Conservation (phyloP, 2,797 vertebrate species). For the Tauraco hartlaubi region DNA sequence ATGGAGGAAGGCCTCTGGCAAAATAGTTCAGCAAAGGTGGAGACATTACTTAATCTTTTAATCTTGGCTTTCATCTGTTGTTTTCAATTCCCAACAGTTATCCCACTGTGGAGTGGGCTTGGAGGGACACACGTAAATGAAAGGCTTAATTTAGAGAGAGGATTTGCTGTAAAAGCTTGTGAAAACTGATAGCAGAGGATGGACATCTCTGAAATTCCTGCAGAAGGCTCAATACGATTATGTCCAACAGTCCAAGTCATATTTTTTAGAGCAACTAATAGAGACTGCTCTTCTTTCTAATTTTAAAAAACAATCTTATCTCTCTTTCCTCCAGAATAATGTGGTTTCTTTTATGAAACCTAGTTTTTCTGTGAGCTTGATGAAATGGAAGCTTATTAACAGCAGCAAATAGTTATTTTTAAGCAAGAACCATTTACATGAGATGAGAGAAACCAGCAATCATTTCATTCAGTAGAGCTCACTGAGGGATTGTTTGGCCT, state of each 20-base stretch:
- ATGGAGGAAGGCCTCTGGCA: conserved; percentile 51
- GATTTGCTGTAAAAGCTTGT: conserved; percentile 54
- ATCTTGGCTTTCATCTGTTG: conserved; percentile 31
- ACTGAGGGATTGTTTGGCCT: neutral
- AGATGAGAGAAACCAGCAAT: conserved; percentile 14
- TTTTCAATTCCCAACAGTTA: conserved; percentile 22
- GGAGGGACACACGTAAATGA: conserved; percentile 29
- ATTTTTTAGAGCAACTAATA: neutral
- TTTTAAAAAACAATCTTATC: neutral
- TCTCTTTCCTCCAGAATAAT: neutral
- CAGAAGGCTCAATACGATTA: neutral
- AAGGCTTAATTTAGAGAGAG: conserved; percentile 39
- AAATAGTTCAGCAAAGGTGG: conserved; percentile 35
- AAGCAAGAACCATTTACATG: neutral
- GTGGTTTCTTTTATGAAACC: neutral
- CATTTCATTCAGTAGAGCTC: neutral
- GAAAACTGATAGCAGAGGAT: conserved; percentile 6
- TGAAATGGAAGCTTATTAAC: conserved; percentile 4
- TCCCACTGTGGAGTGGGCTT: neutral
- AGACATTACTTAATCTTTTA: conserved; percentile 26
- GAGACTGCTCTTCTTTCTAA: neutral
- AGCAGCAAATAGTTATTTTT: neutral
- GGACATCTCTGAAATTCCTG: conserved; percentile 14
- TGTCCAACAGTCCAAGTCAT: neutral
- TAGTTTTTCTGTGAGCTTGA: conserved; percentile 3